Conservation (phyloP, 2,113 vertebrate genomes). For the Urocolius indicus region DNA sequence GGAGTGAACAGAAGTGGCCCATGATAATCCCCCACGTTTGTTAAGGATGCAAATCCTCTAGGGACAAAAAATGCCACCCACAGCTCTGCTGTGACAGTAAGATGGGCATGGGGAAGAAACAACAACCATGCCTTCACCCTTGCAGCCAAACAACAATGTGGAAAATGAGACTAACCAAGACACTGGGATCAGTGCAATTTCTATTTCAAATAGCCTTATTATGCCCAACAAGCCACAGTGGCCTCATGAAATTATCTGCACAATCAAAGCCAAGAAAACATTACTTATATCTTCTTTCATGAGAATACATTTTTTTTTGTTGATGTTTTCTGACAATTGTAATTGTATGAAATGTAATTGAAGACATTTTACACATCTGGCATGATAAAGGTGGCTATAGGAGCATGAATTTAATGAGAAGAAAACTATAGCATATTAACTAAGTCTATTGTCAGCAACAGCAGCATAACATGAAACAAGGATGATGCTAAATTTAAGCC, state of each 20-base stretch:
- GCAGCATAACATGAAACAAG: not conserved
- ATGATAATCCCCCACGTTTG: not conserved
- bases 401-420: not conserved
- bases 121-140: not conserved
- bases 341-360: not conserved
- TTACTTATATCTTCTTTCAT: not conserved
- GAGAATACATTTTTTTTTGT: not conserved
- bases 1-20: not conserved
- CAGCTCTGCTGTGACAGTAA: accelerated
- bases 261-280: not conserved
- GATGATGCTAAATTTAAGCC: not conserved
- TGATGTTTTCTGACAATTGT: not conserved
- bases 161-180: not conserved
- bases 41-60: not conserved
- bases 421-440: not conserved
- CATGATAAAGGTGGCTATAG: not conserved
- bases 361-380: not conserved
- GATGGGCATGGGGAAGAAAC: not conserved
- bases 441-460: not conserved
- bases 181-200: not conserved
- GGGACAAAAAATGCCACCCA: not conserved
- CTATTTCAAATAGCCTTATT: not conserved
- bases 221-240: not conserved
- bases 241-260: not conserved
- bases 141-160: not conserved